Evolutionary conservation across 1,140 invertebrate genomes (phyloP), one percentile per base, ranked within the genome.

Genomic region (Brachionus manjavacas): DNA sequence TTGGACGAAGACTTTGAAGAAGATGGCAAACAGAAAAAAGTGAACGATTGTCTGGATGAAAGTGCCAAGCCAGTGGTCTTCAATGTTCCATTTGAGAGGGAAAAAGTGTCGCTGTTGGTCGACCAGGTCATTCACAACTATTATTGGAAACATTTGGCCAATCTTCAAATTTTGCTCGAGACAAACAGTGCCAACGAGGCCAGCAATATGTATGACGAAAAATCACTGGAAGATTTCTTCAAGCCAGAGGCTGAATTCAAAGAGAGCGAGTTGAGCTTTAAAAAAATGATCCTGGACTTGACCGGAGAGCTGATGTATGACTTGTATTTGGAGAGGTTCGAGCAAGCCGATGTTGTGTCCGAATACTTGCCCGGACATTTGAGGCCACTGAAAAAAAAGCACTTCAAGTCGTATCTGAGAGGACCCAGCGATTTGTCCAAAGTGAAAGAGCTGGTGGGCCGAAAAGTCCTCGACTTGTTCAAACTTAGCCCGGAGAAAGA

Each of bases 201-300:
- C 0, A 25, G 6, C 23, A 64, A 31, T 20, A 25, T 81, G 31
- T 25, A 20, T 23, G 41, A 81, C 12, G 12, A 60, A n/a, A 4
- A 11, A 11, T 20, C 20, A 6, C 20, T 76, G 11, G 20, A 76
- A 25, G 72, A 76, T 3, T 76, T 49, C 41, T 76, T 76, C 49
- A 28, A 14, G 23, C 20, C 72, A 3, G 79, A 81, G 4, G 16
- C 16, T 16, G 35, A 60, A 1, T 20, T 16, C 12, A 60, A 81
- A 81, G 49, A 80, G 31, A 16, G 23, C 6, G 79, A 81, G 25
- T 1, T 64, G n/a, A 43, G 43, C 20, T 81, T 81, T 85, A 87
- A 88, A 81, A 86, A 86, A 70, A 92, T 93, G 84, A 86, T 94
- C 2, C 93, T 93, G 86, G 92, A 93, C 87, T 87, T 93, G 12